These are phyloP conservation scores for Phyllotis vaccarum DNA, from an alignment of 2,797 vertebrate genomes.

Conservation along the genomic window DNA sequence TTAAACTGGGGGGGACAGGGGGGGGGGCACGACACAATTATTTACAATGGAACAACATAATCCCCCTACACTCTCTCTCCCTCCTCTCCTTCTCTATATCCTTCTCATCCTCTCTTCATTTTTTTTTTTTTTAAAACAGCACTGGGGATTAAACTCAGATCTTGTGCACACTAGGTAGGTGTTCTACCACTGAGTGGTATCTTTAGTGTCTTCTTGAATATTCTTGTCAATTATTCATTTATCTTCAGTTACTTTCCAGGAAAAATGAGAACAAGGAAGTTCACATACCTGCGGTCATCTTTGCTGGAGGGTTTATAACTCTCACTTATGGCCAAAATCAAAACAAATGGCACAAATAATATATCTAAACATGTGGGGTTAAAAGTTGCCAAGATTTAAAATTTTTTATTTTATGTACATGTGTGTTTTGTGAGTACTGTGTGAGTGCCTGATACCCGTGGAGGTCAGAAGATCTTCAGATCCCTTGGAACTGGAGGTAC, in stretches of 20 bases:
- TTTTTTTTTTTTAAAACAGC: neutral
- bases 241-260: neutral
- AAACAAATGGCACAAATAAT: neutral
- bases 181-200: neutral
- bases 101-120: neutral
- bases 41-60: too few species aligned
- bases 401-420: neutral
- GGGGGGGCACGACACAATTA: too few species aligned
- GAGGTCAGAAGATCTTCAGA: neutral
- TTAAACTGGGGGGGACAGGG: too few species aligned
- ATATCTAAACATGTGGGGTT: neutral
- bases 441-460: neutral
- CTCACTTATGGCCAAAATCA: neutral
- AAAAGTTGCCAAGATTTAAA: neutral
- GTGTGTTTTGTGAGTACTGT: neutral
- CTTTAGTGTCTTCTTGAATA: neutral
- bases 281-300: neutral
- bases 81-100: neutral
- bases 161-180: neutral
- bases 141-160: neutral
- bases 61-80: too few species aligned
- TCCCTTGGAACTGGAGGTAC: neutral
- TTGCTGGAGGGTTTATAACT: neutral
- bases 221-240: neutral
- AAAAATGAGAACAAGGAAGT: conserved; percentile 1